These are phyloP conservation scores for Petaurus breviceps DNA, from an alignment of 2,113 vertebrate genomes.

Conservation along the genomic window DNA sequence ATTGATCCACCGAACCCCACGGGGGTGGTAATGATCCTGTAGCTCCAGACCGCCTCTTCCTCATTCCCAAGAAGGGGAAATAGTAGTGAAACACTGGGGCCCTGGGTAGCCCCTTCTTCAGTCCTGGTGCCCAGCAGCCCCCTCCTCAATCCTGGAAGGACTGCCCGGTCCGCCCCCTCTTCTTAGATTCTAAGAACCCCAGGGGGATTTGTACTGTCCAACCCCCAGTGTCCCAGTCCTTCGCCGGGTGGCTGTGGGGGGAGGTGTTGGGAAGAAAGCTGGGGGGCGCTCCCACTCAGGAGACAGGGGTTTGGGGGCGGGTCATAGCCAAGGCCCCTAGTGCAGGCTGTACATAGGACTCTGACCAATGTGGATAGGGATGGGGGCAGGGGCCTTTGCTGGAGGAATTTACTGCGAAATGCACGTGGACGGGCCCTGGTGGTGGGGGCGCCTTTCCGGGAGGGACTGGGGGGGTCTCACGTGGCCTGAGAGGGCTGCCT, in stretches of 20 bases:
- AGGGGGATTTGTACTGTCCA: not conserved
- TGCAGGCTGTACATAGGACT: not conserved
- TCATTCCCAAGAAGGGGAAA: not conserved
- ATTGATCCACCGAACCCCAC: not conserved
- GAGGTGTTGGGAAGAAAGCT: not conserved
- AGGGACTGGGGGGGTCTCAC: not conserved
- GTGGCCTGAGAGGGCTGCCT: not conserved
- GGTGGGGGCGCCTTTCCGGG: not conserved
- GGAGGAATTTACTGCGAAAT: conserved; percentile 2
- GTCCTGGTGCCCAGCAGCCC: not conserved
- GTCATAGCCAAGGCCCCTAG: not conserved
- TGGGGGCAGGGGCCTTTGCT: not conserved
- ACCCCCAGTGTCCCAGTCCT: not conserved
- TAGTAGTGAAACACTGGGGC: not conserved
- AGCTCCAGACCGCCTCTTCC: not conserved
- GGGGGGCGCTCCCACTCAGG: not conserved
- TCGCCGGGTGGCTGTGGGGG: not conserved
- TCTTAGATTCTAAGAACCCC: not conserved
- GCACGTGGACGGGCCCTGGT: not conserved
- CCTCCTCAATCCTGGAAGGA: not conserved
- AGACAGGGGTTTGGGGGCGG: not conserved
- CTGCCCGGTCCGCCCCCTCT: not conserved
- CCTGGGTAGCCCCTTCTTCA: not conserved
- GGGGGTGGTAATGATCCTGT: not conserved
- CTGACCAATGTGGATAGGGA: not conserved